Percentiles rank a stretch among this genome's conserved stretches.
phyloP scores from a whole-genome alignment of 2,888 invertebrate species.

The Nomada lathburiana region DNA sequence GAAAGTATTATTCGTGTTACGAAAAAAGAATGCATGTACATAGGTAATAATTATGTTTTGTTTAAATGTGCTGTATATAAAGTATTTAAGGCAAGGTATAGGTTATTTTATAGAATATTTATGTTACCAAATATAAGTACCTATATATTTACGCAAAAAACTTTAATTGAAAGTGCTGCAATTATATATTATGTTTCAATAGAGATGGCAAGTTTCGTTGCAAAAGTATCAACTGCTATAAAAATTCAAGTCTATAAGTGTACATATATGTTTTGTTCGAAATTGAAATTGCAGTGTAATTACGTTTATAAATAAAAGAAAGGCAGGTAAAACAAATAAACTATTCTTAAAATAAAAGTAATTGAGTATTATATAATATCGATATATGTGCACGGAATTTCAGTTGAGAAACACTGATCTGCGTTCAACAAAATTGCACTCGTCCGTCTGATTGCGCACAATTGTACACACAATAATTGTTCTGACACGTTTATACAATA shows the following conservation, averaged over 20 bases:
- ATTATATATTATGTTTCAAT: no score
- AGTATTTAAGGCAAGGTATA: no score
- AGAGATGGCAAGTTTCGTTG: no score
- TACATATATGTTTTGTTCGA: neutral
- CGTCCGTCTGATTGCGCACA: neutral
- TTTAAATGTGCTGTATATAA: no score
- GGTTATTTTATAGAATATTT: neutral
- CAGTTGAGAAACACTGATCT: neutral
- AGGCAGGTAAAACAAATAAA: no score
- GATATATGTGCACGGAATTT: neutral
- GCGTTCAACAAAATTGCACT: neutral
- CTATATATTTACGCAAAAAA: neutral
- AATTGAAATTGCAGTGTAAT: no score
- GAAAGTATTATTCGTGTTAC: no score
- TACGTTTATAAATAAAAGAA: no score
- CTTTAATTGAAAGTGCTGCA: neutral
- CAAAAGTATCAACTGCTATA: neutral
- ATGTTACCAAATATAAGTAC: neutral
- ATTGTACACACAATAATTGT: neutral
- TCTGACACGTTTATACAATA: constrained; percentile 3
- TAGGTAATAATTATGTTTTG: no score
- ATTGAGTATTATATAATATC: neutral
- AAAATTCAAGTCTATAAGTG: neutral
- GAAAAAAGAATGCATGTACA: no score
- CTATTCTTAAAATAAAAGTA: no score